A percentile compares a stretch with the other conserved stretches of the same genome.
These are phyloP conservation scores for Oreotragus oreotragus DNA, from an alignment of 2,113 vertebrate genomes.

Conservation along the genomic window DNA sequence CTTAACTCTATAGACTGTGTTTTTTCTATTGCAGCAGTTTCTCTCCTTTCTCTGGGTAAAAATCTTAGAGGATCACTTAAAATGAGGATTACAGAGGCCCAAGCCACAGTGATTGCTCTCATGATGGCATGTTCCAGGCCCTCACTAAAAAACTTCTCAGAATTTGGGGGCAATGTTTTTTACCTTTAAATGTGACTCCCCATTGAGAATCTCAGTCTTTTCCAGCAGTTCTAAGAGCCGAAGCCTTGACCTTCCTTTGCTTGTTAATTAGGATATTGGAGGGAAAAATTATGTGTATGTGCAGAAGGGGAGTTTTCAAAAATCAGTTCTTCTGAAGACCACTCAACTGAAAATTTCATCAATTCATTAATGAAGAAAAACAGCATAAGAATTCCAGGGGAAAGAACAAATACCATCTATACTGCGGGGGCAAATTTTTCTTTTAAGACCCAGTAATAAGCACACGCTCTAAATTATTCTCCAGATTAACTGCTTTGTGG, in stretches of 20 bases:
- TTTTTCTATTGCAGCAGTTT: neutral
- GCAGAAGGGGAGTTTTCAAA: slow-evolving; percentile 37
- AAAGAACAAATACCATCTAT: slow-evolving; percentile 47
- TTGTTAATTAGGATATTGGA: slow-evolving; percentile 19
- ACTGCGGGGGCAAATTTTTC: slow-evolving; percentile 13
- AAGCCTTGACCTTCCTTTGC: neutral
- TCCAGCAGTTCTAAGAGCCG: neutral
- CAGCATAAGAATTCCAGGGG: slow-evolving; percentile 21
- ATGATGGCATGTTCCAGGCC: neutral
- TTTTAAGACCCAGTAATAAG: slow-evolving; percentile 42
- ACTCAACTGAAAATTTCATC: neutral
- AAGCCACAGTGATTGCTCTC: neutral
- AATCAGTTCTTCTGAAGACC: slow-evolving; percentile 31
- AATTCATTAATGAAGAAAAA: slow-evolving; percentile 44
- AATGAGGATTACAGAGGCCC: neutral
- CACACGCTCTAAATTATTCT: slow-evolving; percentile 40
- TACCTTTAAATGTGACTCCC: neutral
- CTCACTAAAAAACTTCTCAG: neutral
- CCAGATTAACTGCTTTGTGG: neutral
- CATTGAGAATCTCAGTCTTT: neutral
- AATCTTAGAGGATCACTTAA: neutral
- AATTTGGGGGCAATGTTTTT: neutral
- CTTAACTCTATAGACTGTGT: accelerated
- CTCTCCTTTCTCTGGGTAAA: neutral
- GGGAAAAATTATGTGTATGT: neutral